phyloP scores from a whole-genome alignment of 1,140 invertebrate species.

The Eufriesea mexicana region DNA sequence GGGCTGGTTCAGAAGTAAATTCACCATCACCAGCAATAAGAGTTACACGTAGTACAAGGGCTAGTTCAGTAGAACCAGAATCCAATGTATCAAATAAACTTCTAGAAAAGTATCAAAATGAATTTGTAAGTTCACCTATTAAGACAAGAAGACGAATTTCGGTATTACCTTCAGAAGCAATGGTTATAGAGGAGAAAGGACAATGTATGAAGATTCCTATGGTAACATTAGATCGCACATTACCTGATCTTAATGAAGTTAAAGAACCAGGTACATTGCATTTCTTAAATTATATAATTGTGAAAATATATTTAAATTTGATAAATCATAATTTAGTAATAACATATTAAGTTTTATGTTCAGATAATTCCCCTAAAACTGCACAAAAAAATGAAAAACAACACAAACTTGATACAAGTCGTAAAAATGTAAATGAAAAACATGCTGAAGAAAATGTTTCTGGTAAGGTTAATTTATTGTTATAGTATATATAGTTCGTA shows the following conservation, averaged over 20 bases:
- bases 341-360: neutral
- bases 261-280: slow-evolving; percentile 41
- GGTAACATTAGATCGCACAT: slow-evolving; percentile 34
- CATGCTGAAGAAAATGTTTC: slow-evolving; percentile 10
- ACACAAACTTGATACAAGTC: slow-evolving; percentile 20
- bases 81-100: neutral
- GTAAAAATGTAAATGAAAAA: slow-evolving; percentile 27
- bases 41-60: slow-evolving; percentile 67
- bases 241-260: slow-evolving; percentile 46
- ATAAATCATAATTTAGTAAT: neutral
- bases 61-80: slow-evolving; percentile 70
- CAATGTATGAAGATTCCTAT: slow-evolving; percentile 36
- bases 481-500: neutral
- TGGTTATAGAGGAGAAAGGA: slow-evolving; percentile 64
- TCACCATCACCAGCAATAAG: slow-evolving; percentile 57
- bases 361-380: no score
- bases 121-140: slow-evolving; percentile 42
- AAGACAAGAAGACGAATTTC: slow-evolving; percentile 63
- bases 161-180: slow-evolving; percentile 50
- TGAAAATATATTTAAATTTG: neutral
- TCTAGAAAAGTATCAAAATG: neutral
- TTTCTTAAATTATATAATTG: neutral
- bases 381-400: neutral
- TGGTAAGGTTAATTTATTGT: slow-evolving; percentile 45
- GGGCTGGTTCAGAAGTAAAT: slow-evolving; percentile 73